phyloP scores from a whole-genome alignment of 2,888 invertebrate genomes.

The Galerucella pusilla region DNA sequence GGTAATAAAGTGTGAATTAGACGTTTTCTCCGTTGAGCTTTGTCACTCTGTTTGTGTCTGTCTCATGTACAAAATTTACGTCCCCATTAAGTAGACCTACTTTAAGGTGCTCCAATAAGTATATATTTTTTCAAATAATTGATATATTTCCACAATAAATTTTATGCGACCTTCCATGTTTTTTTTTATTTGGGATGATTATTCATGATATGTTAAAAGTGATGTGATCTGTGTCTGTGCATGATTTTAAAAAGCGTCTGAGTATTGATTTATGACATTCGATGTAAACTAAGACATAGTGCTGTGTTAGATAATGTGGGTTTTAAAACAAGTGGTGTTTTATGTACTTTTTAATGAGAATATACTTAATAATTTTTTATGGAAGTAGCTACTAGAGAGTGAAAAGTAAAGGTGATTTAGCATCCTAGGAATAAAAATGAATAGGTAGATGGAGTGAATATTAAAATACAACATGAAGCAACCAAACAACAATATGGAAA shows the following conservation, averaged over 20 bases:
- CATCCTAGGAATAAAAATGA: too few relatives aligned
- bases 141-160: not conserved
- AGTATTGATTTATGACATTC: not conserved
- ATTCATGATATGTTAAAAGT: not conserved
- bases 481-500: too few relatives aligned
- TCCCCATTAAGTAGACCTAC: not conserved
- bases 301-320: not conserved
- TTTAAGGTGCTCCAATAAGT: not conserved
- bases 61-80: too few relatives aligned
- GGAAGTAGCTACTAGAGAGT: not conserved
- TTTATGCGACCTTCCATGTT: not conserved
- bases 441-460: too few relatives aligned
- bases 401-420: too few relatives aligned
- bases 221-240: constrained; percentile 27
- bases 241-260: constrained; percentile 6
- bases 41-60: too few relatives aligned
- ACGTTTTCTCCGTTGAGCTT: too few relatives aligned
- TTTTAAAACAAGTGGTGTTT: not conserved
- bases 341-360: not conserved
- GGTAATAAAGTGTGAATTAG: too few relatives aligned
- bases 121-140: not conserved
- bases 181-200: not conserved
- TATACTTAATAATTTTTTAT: not conserved
- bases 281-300: not conserved
- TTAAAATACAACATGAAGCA: too few relatives aligned